Percentiles rank a stretch among this genome's conserved stretches.
phyloP scores from a whole-genome alignment of 2,888 invertebrate genomes.

The Cephus sareptanus region DNA sequence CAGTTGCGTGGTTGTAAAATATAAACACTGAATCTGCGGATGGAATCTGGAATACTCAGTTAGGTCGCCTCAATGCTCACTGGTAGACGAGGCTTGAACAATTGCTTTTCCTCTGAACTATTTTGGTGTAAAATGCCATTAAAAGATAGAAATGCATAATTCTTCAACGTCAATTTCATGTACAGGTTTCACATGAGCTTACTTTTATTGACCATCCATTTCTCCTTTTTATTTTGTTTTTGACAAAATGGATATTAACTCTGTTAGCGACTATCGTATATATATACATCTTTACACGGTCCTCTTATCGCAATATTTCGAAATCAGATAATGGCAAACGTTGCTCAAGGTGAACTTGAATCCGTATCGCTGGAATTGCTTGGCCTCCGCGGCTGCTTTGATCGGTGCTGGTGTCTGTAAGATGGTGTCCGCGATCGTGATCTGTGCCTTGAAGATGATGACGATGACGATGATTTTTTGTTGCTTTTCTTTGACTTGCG shows the following conservation, averaged over 20 bases:
- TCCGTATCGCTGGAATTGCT: slow-evolving; percentile 57
- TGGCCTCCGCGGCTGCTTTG: slow-evolving; percentile 44
- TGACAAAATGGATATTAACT: slow-evolving; percentile 40
- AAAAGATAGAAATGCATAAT: too few relatives aligned
- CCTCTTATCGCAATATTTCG: slow-evolving; percentile 9
- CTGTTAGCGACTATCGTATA: slow-evolving; percentile 25
- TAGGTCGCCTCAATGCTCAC: background rate
- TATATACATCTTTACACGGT: slow-evolving; percentile 35
- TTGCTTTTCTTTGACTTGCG: slow-evolving; percentile 60
- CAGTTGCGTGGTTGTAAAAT: too few relatives aligned
- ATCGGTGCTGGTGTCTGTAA: slow-evolving; percentile 47
- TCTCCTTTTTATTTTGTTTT: background rate
- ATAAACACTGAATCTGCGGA: too few relatives aligned
- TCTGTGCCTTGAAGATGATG: slow-evolving; percentile 38
- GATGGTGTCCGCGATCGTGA: slow-evolving; percentile 57
- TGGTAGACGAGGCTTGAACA: too few relatives aligned
- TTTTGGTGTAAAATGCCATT: too few relatives aligned
- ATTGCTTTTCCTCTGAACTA: too few relatives aligned
- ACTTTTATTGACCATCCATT: background rate
- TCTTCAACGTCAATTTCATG: background rate
- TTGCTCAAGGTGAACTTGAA: slow-evolving; percentile 48
- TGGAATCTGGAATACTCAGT: background rate
- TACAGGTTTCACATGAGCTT: background rate
- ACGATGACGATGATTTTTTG: slow-evolving; percentile 49
- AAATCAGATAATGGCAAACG: background rate